Conservation (phyloP, 2,797 vertebrate genomes). For the Hirundo rustica region DNA sequence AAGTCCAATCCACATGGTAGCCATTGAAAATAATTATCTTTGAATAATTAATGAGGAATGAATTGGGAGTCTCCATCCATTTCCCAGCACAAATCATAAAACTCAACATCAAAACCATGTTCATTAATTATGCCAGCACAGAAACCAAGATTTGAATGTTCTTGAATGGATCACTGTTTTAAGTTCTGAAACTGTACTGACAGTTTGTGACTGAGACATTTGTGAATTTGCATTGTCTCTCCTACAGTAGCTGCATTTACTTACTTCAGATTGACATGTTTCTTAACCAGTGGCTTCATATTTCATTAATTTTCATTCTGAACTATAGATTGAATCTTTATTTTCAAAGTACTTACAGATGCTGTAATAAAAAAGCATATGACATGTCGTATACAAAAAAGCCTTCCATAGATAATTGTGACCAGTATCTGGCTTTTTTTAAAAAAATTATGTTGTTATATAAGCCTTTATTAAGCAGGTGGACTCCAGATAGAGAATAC, state of each 20-base stretch:
- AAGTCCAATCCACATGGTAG: background rate
- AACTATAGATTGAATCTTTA: background rate
- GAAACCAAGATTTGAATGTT: background rate
- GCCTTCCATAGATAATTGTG: background rate
- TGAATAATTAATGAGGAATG: background rate
- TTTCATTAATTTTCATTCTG: background rate
- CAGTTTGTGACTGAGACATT: background rate
- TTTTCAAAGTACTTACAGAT: background rate
- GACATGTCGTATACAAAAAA: background rate
- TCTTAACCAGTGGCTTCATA: background rate
- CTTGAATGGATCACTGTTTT: background rate
- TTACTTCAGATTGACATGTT: background rate
- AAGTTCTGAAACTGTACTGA: background rate
- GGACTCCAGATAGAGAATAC: background rate
- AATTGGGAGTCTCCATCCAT: background rate
- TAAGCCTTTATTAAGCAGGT: background rate
- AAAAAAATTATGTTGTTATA: background rate
- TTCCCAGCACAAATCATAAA: slow-evolving; percentile 1
- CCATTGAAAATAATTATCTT: background rate
- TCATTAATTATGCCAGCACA: background rate
- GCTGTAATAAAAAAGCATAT: background rate
- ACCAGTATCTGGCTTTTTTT: background rate
- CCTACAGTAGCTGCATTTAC: background rate
- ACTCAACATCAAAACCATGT: background rate
- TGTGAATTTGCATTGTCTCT: background rate